Conservation (phyloP, 2,113 vertebrate genomes). For the Eubucco bourcierii region DNA sequence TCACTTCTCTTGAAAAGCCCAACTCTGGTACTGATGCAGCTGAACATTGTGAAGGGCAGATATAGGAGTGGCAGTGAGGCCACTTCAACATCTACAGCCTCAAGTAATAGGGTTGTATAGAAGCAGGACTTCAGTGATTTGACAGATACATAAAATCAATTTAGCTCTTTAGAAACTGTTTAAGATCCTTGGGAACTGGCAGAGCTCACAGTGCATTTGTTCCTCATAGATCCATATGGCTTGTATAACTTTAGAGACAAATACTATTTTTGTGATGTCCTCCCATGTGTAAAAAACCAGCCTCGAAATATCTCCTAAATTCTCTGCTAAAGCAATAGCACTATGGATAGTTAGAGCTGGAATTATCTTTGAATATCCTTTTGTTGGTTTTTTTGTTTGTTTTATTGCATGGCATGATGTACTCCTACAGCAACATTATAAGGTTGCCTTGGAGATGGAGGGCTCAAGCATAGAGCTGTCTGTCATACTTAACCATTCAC, state of each 20-base stretch:
- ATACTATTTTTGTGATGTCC: not conserved
- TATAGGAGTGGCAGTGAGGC: not conserved
- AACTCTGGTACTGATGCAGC: not conserved
- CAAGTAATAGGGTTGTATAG: not conserved
- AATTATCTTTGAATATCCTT: accelerated
- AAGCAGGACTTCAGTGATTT: not conserved
- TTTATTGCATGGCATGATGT: not conserved
- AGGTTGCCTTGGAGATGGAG: conserved; percentile 42
- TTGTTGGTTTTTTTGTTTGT: not conserved
- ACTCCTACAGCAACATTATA: not conserved
- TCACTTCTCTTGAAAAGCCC: not conserved
- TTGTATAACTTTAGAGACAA: not conserved
- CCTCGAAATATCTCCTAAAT: not conserved
- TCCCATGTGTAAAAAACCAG: not conserved
- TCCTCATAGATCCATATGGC: not conserved
- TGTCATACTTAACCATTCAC: not conserved
- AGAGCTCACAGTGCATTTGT: not conserved
- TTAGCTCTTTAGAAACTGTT: not conserved
- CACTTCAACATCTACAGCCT: not conserved
- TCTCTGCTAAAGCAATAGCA: not conserved
- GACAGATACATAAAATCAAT: not conserved
- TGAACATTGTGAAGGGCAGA: not conserved
- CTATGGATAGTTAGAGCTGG: not conserved
- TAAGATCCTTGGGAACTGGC: not conserved
- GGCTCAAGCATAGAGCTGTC: not conserved